Evolutionary conservation across 2,797 vertebrate species (phyloP).

Genomic region (Artibeus jamaicensis): DNA sequence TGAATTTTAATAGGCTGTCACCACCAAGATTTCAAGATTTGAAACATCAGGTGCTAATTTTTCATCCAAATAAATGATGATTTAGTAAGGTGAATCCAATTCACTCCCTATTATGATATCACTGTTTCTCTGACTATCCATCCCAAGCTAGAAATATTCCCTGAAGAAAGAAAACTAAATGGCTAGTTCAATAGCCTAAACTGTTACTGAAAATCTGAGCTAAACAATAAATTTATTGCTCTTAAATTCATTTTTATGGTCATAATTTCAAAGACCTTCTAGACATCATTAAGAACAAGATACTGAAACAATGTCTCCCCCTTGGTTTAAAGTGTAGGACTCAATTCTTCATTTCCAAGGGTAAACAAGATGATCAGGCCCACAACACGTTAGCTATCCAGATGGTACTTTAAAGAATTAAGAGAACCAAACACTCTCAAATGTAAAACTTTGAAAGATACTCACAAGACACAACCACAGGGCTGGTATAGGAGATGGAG

Average conservation of each 20-base stretch:
- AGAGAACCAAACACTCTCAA: background rate
- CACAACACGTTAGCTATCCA: background rate
- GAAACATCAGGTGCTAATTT: background rate
- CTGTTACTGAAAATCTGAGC: background rate
- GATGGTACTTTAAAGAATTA: background rate
- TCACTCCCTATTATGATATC: background rate
- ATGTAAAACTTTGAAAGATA: background rate
- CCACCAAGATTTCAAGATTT: slow-evolving; percentile 4
- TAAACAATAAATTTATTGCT: background rate
- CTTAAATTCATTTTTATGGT: background rate
- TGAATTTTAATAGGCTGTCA: slow-evolving; percentile 26
- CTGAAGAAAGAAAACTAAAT: background rate
- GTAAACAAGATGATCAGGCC: background rate
- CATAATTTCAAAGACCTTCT: slow-evolving; percentile 30
- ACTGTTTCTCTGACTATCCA: background rate
- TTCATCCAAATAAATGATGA: slow-evolving; percentile 27
- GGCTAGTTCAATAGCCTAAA: background rate
- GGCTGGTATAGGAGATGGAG: background rate
- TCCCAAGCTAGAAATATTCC: background rate
- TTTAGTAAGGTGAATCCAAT: background rate
- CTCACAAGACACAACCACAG: background rate
- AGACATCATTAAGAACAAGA: background rate
- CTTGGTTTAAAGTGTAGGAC: background rate
- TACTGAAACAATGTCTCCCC: background rate
- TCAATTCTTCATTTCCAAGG: background rate